Evolutionary conservation across 2,797 vertebrate species (phyloP).

Genomic region (Paramormyrops hopkinsi): DNA sequence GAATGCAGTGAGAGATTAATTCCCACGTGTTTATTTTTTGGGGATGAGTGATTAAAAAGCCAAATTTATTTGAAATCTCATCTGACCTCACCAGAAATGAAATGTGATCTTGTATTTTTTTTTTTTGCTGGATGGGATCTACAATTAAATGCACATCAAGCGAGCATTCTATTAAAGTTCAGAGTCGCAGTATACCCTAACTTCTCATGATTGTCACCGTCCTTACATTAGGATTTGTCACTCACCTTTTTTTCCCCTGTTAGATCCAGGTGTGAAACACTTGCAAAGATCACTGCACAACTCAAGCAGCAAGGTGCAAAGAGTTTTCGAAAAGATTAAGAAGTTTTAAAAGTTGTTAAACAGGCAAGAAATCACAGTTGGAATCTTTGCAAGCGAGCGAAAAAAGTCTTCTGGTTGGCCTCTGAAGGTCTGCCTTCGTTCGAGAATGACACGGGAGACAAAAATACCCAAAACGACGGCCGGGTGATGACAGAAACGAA

Average conservation of each 20-base stretch:
- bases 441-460: not conserved
- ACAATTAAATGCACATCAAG: not conserved
- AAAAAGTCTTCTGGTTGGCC: not conserved
- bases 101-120: not conserved
- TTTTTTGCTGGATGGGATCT: not conserved
- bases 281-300: not conserved
- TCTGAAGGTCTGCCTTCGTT: not conserved
- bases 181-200: not conserved
- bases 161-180: not conserved
- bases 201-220: constrained; percentile 23
- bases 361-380: not conserved
- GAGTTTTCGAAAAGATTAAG: not conserved
- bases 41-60: constrained; percentile 6
- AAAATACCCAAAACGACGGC: not conserved
- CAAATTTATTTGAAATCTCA: constrained; percentile 2
- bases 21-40: not conserved
- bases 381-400: not conserved
- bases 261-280: constrained; percentile 33
- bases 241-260: constrained; percentile 46
- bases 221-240: constrained; percentile 32
- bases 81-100: not conserved
- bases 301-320: not conserved
- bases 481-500: constrained; percentile 25
- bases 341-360: not conserved
- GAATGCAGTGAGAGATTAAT: not conserved